Percentiles rank a stretch among this genome's conserved stretches.
These are phyloP conservation scores for Polydrusus cervinus DNA, from an alignment of 2,888 invertebrate genomes.

Conservation along the genomic window DNA sequence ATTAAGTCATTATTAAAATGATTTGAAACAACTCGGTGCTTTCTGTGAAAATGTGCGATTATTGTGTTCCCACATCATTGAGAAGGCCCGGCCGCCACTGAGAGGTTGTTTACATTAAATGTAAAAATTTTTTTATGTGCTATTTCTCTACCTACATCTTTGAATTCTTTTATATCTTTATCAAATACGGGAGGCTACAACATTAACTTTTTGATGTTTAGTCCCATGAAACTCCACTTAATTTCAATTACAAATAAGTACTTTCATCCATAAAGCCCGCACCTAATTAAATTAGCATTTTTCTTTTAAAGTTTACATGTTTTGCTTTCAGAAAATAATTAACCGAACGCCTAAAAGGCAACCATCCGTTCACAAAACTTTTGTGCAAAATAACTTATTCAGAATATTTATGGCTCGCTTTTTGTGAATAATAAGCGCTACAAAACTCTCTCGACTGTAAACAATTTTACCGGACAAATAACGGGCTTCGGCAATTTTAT, in stretches of 20 bases:
- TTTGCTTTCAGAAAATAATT: slow-evolving; percentile 29
- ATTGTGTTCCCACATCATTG: too few species aligned
- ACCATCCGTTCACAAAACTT: slow-evolving; percentile 29
- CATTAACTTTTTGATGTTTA: too few species aligned
- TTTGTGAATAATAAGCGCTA: slow-evolving; percentile 32
- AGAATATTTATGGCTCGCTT: slow-evolving; percentile 32
- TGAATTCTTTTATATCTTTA: too few species aligned
- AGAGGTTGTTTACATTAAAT: too few species aligned
- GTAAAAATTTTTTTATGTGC: too few species aligned
- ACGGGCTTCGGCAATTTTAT: slow-evolving; percentile 6
- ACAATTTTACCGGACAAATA: slow-evolving; percentile 7
- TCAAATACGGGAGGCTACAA: too few species aligned
- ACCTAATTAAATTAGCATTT: slow-evolving; percentile 33
- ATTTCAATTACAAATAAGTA: slow-evolving; percentile 3
- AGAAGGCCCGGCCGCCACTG: too few species aligned
- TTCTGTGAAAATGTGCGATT: too few species aligned
- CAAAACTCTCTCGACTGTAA: slow-evolving; percentile 14
- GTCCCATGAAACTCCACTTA: too few species aligned
- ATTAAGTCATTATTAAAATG: too few species aligned
- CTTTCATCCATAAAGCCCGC: not conserved
- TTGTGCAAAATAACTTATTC: slow-evolving; percentile 34
- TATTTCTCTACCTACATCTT: too few species aligned
- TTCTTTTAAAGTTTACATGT: slow-evolving; percentile 24
- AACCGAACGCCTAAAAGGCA: slow-evolving; percentile 26
- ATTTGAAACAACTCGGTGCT: too few species aligned